Evolutionary conservation across 2,113 vertebrate genomes (phyloP).

Genomic region (Macroglossus sobrinus): DNA sequence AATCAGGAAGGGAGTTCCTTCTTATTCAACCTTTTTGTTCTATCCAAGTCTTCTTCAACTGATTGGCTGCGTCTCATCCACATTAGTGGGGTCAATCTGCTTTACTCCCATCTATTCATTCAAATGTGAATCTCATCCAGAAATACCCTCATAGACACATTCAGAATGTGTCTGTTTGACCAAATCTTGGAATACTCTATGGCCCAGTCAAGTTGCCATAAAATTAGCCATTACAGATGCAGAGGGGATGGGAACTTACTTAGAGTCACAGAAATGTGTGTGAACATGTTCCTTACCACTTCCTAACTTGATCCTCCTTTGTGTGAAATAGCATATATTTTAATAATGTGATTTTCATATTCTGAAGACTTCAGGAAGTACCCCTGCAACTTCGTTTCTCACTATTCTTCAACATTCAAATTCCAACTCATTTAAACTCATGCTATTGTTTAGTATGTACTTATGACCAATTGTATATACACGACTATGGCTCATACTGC

Average conservation of each 20-base stretch:
- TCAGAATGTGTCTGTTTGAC: not conserved
- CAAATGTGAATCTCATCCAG: not conserved
- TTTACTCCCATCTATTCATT: not conserved
- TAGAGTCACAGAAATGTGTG: not conserved
- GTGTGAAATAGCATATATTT: not conserved
- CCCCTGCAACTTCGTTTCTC: not conserved
- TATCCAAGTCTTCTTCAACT: not conserved
- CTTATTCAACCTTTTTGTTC: not conserved
- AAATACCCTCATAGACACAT: not conserved
- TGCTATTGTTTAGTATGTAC: not conserved
- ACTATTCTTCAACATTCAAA: not conserved
- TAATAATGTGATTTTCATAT: not conserved
- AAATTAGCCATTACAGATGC: not conserved
- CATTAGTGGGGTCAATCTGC: not conserved
- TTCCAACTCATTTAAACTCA: not conserved
- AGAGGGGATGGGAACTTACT: not conserved
- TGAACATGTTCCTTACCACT: not conserved
- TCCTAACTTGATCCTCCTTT: not conserved
- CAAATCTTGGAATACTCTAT: not conserved
- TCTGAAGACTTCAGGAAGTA: not conserved
- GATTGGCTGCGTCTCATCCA: not conserved
- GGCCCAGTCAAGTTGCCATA: not conserved
- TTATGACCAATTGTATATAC: not conserved
- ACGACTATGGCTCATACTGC: not conserved
- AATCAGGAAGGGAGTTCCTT: not conserved